Base-by-base conservation (phyloP, 2,888 invertebrate species). In the Parnassius orleans region DNA sequence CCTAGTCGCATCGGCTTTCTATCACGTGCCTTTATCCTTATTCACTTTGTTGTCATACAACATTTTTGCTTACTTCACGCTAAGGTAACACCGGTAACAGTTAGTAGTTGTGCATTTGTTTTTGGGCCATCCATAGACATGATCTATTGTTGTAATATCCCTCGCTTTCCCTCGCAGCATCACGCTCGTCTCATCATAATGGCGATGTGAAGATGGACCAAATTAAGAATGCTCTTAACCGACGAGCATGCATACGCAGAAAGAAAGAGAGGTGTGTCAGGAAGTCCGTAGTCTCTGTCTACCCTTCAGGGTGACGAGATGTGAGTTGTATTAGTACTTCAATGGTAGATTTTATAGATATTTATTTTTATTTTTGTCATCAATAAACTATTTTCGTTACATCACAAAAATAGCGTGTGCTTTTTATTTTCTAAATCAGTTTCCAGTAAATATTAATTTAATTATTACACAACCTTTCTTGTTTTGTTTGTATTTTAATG, bases 1-100 rank as follows among this genome's bases (percentile, higher is more conserved):
- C 68, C 70, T 74, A 80, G 83, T 89, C 85, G 87, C 84, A 81
- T 90, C 81, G 79, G 84, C 79, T 74, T 54, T 73, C 76, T 87
- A 85, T 88, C 87, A 88, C 87, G 82, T 79, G 75, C 78, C 71
- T 77, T 83, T 80, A 81, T 74, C 74, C 75, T 74, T 83, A 81
- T 80, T 80, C 74, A 81, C 76, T 83, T 86, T 86, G 87, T 90
- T 87, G 89, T 90, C 66, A 71, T 69, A 89, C 90, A 89, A 87
- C 89, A 76, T 74, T 70, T 56, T 58, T 70, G 55, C 50, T 62
- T 44, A 66, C 66, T 47, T 59, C 57, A 48, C 48, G n/a, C 48
- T 48, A 48, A 14, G 43, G 10, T n/a, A 51, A 47, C 52, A 41
- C 41, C 43, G 56, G 48, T 67, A 65, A 65, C 66, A 70, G 70